phyloP scores from a whole-genome alignment of 2,113 vertebrate genomes.

The Empidonax alnorum region DNA sequence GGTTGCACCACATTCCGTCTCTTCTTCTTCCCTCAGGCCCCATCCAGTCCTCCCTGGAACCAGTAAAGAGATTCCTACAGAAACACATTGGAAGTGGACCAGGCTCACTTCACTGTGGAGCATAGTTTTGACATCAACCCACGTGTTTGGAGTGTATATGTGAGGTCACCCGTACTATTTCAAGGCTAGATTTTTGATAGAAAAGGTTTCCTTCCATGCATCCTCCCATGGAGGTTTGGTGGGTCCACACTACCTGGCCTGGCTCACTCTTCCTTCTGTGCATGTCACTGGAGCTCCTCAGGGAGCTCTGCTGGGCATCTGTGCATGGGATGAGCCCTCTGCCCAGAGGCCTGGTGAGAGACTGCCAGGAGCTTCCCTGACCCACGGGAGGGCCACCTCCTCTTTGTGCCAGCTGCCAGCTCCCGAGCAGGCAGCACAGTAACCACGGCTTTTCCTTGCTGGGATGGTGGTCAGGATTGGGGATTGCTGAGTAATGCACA shows the following conservation, averaged over 20 bases:
- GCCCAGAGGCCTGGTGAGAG: not conserved
- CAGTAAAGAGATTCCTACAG: not conserved
- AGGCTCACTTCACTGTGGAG: not conserved
- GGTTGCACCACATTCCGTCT: fast-evolving
- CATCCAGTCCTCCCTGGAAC: not conserved
- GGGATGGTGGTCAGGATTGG: not conserved
- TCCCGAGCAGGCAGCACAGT: not conserved
- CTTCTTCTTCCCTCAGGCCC: not conserved
- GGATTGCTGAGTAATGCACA: not conserved
- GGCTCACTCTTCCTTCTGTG: not conserved
- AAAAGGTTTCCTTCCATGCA: not conserved
- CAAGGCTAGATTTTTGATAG: not conserved
- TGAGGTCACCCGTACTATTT: not conserved
- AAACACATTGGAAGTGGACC: not conserved
- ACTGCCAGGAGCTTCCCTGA: not conserved
- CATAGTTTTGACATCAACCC: not conserved
- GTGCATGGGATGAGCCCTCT: not conserved
- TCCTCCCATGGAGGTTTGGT: fast-evolving
- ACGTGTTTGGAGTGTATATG: not conserved
- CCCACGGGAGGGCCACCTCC: not conserved
- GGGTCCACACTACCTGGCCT: not conserved
- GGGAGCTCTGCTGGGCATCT: not conserved
- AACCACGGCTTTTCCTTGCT: not conserved
- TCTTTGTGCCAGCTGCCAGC: fast-evolving
- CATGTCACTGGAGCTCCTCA: not conserved